phyloP scores from a whole-genome alignment of 2,797 vertebrate genomes.

The Buphagus erythrorhynchus region DNA sequence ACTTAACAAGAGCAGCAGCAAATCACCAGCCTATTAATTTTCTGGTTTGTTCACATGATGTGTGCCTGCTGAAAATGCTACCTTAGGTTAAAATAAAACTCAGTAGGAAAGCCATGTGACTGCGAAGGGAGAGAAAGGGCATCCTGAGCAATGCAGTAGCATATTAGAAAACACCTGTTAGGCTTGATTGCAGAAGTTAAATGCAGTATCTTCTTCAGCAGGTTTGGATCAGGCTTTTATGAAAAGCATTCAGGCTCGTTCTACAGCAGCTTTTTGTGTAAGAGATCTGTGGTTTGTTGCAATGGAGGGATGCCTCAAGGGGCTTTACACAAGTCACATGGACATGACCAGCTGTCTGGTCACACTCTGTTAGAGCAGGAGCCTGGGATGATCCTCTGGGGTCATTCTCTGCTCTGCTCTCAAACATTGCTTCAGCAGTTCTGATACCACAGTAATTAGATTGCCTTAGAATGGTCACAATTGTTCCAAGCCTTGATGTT shows the following conservation, averaged over 20 bases:
- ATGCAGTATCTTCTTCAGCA: background rate
- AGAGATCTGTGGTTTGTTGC: background rate
- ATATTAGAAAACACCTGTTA: background rate
- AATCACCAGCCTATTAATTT: conserved; percentile 34
- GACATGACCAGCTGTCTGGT: background rate
- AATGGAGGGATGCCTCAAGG: background rate
- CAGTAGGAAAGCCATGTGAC: background rate
- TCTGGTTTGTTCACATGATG: conserved; percentile 34
- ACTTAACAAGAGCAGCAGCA: background rate
- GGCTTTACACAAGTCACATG: background rate
- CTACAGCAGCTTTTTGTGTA: background rate
- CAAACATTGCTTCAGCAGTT: background rate
- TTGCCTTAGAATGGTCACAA: background rate
- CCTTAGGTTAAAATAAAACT: conserved; percentile 6
- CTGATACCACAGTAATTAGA: background rate
- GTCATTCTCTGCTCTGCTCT: background rate
- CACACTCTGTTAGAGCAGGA: background rate
- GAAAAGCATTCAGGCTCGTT: background rate
- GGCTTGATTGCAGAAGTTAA: background rate
- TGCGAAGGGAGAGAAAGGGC: background rate
- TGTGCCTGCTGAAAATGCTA: background rate
- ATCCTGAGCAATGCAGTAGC: background rate
- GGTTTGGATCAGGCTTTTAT: background rate
- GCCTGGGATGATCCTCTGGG: background rate
- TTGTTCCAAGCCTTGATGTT: background rate